Evolutionary conservation across 2,888 invertebrate species (phyloP).

Genomic region (Dusona sp.): DNA sequence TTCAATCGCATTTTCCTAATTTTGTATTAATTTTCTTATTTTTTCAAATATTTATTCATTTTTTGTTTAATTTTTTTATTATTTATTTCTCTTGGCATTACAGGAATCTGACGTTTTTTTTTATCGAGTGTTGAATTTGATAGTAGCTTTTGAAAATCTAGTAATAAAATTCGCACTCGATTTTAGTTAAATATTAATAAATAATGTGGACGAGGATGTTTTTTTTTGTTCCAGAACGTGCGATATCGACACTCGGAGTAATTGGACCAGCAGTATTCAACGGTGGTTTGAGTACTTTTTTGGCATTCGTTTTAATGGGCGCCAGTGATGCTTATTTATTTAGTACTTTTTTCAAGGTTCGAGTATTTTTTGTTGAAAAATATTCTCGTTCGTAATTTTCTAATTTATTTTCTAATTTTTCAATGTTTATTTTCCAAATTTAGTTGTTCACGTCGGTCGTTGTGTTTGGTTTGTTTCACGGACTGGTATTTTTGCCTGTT

Average conservation of each 20-base stretch:
- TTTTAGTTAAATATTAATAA: neutral
- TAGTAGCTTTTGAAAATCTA: neutral
- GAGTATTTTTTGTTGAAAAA: constrained; percentile 19
- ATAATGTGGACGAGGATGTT: neutral
- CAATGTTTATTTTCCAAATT: constrained; percentile 57
- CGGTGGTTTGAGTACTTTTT: constrained; percentile 86
- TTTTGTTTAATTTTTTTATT: neutral
- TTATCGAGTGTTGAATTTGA: no score
- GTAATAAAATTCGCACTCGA: neutral
- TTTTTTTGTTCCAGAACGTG: constrained; percentile 77
- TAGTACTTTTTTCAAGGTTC: constrained; percentile 86
- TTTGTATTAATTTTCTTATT: neutral
- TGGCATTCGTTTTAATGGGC: constrained; percentile 85
- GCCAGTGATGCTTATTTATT: constrained; percentile 85
- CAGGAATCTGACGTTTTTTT: no score
- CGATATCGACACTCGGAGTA: constrained; percentile 82
- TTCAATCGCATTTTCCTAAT: neutral
- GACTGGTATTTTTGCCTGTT: constrained; percentile 85
- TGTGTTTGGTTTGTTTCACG: constrained; percentile 86
- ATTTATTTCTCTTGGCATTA: neutral
- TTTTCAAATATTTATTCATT: neutral
- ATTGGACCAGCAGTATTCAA: constrained; percentile 86
- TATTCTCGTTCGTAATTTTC: no score
- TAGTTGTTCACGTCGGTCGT: constrained; percentile 86
- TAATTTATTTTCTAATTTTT: no score